Conservation (phyloP, 2,888 invertebrate genomes). For the Idaea straminata region DNA sequence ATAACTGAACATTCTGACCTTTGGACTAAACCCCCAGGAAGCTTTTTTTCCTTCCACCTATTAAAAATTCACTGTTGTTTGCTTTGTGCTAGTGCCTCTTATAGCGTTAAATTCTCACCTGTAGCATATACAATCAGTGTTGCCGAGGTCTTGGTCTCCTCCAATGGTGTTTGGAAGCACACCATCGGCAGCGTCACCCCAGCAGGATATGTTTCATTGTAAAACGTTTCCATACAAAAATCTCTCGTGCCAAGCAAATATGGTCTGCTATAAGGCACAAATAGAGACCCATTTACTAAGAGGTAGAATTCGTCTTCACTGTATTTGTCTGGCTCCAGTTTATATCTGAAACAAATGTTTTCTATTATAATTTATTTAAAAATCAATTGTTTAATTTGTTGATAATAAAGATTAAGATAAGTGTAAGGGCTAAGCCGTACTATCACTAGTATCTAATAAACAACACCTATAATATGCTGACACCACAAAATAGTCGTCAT, state of each 20-base stretch:
- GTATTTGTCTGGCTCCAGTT: constrained; percentile 70
- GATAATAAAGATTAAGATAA: too few relatives aligned
- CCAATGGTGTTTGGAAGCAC: constrained; percentile 66
- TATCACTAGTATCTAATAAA: too few relatives aligned
- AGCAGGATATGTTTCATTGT: constrained; percentile 63
- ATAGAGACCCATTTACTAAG: constrained; percentile 80
- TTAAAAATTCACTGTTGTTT: too few relatives aligned
- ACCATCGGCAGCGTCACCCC: constrained; percentile 76
- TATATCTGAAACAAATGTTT: constrained; percentile 63
- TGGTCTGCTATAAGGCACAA: constrained; percentile 69
- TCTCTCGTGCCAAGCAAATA: constrained; percentile 72
- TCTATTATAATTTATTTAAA: constrained; percentile 3
- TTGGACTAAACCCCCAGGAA: too few relatives aligned
- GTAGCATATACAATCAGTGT: constrained; percentile 65
- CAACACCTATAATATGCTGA: too few relatives aligned
- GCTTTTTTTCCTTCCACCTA: too few relatives aligned
- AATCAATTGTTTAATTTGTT: too few relatives aligned
- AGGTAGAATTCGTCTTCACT: constrained; percentile 79
- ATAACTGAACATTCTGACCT: too few relatives aligned
- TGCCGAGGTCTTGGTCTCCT: constrained; percentile 57
- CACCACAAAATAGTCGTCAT: too few relatives aligned
- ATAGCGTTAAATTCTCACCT: constrained; percentile 40
- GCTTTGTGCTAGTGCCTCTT: too few relatives aligned
- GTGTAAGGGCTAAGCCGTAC: too few relatives aligned
- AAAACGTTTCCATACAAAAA: constrained; percentile 82